A percentile compares a stretch with the other conserved stretches of the same genome.
Conservation (phyloP, 2,797 vertebrate genomes). For the Phataginus tricuspis region DNA sequence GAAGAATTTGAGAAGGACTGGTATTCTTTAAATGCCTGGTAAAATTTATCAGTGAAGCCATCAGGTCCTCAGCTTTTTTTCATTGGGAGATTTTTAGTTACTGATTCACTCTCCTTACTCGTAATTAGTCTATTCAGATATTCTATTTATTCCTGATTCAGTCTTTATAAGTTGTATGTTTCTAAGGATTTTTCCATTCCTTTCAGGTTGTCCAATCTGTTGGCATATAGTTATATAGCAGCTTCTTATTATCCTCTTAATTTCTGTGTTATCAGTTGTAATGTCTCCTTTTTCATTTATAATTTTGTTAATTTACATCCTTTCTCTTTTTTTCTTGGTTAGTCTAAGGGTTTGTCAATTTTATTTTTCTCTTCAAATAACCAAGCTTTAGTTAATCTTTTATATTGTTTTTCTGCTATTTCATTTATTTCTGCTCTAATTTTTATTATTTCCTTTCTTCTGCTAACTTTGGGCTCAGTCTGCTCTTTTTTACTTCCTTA, state of each 20-base stretch:
- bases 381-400: neutral
- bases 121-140: neutral
- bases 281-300: neutral
- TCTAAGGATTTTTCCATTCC: neutral
- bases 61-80: neutral
- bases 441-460: neutral
- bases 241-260: neutral
- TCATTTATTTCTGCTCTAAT: neutral
- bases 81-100: neutral
- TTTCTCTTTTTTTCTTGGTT: neutral
- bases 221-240: neutral
- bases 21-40: neutral
- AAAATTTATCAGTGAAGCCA: neutral
- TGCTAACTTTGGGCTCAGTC: neutral
- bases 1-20: neutral
- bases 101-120: neutral
- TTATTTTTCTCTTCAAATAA: neutral
- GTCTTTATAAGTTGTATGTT: neutral
- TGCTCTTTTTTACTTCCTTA: neutral
- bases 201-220: neutral
- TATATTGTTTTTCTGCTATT: neutral
- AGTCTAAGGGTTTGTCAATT: neutral
- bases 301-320: neutral
- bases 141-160: neutral
- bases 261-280: neutral